Evolutionary conservation across 2,113 vertebrate genomes (phyloP).

Genomic region (Sitta europaea): DNA sequence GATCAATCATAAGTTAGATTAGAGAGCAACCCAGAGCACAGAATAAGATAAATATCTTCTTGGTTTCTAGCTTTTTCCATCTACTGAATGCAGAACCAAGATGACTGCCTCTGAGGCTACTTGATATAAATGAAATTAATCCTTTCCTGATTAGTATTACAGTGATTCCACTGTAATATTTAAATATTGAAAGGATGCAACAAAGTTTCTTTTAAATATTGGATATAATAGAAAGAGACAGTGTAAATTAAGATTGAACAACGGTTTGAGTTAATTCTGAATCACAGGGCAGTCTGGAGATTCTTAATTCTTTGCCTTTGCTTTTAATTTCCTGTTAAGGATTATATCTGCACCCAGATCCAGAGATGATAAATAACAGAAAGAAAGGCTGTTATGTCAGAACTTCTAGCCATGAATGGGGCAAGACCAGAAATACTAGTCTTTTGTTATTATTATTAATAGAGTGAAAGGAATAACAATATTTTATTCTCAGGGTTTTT

Average conservation of each 20-base stretch:
- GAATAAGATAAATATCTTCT: neutral
- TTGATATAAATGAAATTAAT: neutral
- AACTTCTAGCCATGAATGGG: neutral
- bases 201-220: neutral
- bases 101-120: neutral
- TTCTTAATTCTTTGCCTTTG: neutral
- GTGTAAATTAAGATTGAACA: neutral
- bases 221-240: neutral
- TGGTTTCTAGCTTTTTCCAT: neutral
- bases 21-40: neutral
- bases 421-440: neutral
- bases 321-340: conserved; percentile 12
- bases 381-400: neutral
- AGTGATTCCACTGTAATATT: neutral
- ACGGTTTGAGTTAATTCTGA: neutral
- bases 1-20: neutral
- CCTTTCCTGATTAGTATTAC: neutral
- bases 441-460: neutral
- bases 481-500: neutral
- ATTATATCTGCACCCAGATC: neutral
- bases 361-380: neutral
- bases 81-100: neutral
- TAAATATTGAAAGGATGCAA: neutral
- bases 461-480: neutral
- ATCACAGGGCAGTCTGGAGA: neutral